A percentile compares a stretch with the other conserved stretches of the same genome.
Evolutionary conservation across 2,888 invertebrate genomes (phyloP).

Genomic region (Glaucopsyche alexis): DNA sequence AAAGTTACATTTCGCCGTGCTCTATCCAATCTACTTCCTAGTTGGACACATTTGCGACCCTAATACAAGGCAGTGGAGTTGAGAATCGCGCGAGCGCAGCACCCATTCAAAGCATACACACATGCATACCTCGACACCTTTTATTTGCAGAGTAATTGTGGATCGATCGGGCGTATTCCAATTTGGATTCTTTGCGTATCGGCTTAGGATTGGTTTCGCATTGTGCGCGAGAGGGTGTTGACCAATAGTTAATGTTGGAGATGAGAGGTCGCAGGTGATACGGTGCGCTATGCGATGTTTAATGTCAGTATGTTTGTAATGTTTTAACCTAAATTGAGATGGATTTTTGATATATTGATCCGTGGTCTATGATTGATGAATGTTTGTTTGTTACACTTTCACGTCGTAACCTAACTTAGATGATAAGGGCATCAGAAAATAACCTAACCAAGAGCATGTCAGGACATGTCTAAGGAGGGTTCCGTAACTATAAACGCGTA

Average conservation of each 20-base stretch:
- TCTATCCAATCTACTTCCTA: conserved; percentile 76
- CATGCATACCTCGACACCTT: conserved; percentile 60
- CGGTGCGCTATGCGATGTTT: conserved; percentile 53
- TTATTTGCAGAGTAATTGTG: conserved; percentile 45
- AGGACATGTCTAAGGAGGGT: too few species aligned
- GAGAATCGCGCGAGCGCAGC: conserved; percentile 47
- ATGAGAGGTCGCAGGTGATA: conserved; percentile 76
- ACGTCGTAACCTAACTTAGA: not conserved
- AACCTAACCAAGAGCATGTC: too few species aligned
- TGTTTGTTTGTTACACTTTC: conserved; percentile 22
- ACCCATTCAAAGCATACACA: conserved; percentile 72
- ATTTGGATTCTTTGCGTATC: conserved; percentile 37
- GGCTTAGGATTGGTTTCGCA: conserved; percentile 47
- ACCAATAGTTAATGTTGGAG: conserved; percentile 70
- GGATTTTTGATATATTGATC: conserved; percentile 34
- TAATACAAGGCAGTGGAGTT: conserved; percentile 46
- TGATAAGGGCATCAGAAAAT: not conserved
- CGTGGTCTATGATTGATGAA: conserved; percentile 33
- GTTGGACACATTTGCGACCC: conserved; percentile 51
- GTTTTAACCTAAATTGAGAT: conserved; percentile 37
- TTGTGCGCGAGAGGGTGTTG: conserved; percentile 60
- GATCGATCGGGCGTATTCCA: conserved; percentile 45
- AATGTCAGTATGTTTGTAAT: conserved; percentile 67
- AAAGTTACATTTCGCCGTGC: conserved; percentile 70
- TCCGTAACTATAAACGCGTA: too few species aligned